These are phyloP conservation scores for Agriopis marginaria DNA, from an alignment of 2,888 invertebrate genomes.

Conservation along the genomic window DNA sequence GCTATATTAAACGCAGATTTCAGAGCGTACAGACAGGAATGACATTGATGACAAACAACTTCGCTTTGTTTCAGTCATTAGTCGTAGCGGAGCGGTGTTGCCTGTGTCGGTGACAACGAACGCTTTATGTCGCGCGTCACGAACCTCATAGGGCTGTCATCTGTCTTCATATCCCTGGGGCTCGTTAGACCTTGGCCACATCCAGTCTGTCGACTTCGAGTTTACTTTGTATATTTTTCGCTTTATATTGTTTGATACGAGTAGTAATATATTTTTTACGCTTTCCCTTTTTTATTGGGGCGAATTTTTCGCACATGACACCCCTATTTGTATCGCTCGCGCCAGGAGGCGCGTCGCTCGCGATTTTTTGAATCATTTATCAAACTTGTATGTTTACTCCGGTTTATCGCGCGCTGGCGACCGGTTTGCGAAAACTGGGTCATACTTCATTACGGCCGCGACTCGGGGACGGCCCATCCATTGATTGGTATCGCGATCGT, in stretches of 20 bases:
- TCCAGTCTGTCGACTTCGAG: not conserved
- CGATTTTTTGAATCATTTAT: constrained; percentile 67
- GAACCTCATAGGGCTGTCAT: constrained; percentile 35
- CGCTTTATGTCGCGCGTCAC: constrained; percentile 41
- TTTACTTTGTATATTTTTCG: constrained; percentile 7
- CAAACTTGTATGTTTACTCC: constrained; percentile 60
- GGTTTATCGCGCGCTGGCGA: constrained; percentile 55
- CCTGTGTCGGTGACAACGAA: constrained; percentile 48
- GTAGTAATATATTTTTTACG: constrained; percentile 24
- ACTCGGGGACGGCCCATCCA: constrained; percentile 53
- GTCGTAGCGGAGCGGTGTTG: constrained; percentile 39
- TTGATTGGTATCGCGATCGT: constrained; percentile 51
- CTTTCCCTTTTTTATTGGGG: constrained; percentile 31
- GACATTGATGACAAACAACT: constrained; percentile 50
- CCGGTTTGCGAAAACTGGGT: constrained; percentile 59
- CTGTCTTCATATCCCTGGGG: constrained; percentile 31
- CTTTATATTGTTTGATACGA: constrained; percentile 17
- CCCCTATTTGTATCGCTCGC: constrained; percentile 36
- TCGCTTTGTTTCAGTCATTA: constrained; percentile 52
- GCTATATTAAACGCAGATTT: constrained; percentile 34
- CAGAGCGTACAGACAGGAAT: constrained; percentile 37
- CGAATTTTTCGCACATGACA: constrained; percentile 32
- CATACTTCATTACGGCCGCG: constrained; percentile 57
- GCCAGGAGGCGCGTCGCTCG: constrained; percentile 49
- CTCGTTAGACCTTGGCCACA: constrained; percentile 16